A percentile compares a stretch with the other conserved stretches of the same genome.
phyloP scores from a whole-genome alignment of 2,797 vertebrate genomes.

The Semaprochilodus insignis region DNA sequence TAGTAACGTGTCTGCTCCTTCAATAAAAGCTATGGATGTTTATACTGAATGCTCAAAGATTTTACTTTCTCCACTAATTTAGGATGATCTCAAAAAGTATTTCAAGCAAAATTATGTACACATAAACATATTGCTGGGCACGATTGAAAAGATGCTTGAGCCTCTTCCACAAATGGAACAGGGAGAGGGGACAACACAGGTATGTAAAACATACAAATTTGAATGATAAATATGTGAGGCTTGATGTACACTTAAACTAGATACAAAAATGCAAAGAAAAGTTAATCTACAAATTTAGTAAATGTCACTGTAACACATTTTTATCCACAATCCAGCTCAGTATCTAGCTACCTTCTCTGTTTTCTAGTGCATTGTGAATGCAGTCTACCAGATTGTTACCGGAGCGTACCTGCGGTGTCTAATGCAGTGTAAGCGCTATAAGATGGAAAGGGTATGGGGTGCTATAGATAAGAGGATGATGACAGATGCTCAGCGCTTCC shows the following conservation, averaged over 20 bases:
- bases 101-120: constrained; percentile 48
- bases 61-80: neutral
- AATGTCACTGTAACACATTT: neutral
- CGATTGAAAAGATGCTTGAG: constrained; percentile 25
- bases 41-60: neutral
- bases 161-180: constrained; percentile 19
- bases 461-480: constrained; percentile 48
- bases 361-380: constrained; percentile 51
- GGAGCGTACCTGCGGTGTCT: constrained; percentile 65
- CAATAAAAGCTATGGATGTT: neutral
- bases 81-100: constrained; percentile 65
- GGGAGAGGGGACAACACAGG: constrained; percentile 34
- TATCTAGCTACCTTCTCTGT: neutral
- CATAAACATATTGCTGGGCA: neutral
- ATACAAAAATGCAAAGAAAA: neutral
- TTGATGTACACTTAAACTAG: neutral
- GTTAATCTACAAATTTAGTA: neutral
- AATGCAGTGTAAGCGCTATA: constrained; percentile 7
- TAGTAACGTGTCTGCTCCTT: no score
- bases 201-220: constrained; percentile 9
- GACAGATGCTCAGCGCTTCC: constrained; percentile 59
- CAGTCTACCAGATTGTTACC: constrained; percentile 42
- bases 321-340: neutral
- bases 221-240: neutral
- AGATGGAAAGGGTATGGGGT: constrained; percentile 61